A percentile compares a stretch with the other conserved stretches of the same genome.
phyloP scores from a whole-genome alignment of 2,113 vertebrate genomes.

The Hirundichthys speculiger region DNA sequence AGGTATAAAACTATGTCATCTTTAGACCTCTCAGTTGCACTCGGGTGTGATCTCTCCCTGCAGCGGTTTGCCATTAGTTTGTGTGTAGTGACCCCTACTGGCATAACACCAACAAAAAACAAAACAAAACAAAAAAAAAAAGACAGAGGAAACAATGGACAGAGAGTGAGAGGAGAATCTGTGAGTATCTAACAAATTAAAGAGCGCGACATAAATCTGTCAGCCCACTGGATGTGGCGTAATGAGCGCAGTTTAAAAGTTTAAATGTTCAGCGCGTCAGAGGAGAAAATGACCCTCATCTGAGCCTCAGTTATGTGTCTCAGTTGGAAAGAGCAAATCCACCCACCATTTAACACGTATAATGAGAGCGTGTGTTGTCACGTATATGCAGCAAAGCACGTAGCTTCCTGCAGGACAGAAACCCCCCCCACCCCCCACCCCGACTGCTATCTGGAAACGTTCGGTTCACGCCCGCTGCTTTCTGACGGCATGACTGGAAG shows the following conservation, averaged over 20 bases:
- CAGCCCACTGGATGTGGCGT: neutral
- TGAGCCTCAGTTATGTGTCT: conserved; percentile 5
- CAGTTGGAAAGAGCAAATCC: conserved; percentile 4
- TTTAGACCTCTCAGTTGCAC: neutral
- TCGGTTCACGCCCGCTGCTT: too few relatives aligned
- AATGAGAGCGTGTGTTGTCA: neutral
- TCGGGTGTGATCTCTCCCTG: neutral
- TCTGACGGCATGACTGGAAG: too few relatives aligned
- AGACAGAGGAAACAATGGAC: neutral
- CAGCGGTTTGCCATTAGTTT: conserved; percentile 36
- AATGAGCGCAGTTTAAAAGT: neutral
- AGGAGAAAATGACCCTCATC: conserved; percentile 2
- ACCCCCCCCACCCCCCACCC: too few relatives aligned
- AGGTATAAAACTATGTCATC: neutral
- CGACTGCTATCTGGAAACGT: too few relatives aligned
- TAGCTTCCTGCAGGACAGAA: too few relatives aligned
- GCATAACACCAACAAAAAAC: neutral
- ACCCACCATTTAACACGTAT: conserved; percentile 10
- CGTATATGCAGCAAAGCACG: too few relatives aligned
- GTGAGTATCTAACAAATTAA: too few relatives aligned
- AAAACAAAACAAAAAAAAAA: fast-evolving
- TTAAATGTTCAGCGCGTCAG: neutral
- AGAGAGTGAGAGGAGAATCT: too few relatives aligned
- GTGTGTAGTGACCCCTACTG: conserved; percentile 63
- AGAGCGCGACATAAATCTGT: neutral